Evolutionary conservation across 1,140 invertebrate species (phyloP), one percentile per base, ranked within the genome.

Genomic region (Aleiodes sp.): DNA sequence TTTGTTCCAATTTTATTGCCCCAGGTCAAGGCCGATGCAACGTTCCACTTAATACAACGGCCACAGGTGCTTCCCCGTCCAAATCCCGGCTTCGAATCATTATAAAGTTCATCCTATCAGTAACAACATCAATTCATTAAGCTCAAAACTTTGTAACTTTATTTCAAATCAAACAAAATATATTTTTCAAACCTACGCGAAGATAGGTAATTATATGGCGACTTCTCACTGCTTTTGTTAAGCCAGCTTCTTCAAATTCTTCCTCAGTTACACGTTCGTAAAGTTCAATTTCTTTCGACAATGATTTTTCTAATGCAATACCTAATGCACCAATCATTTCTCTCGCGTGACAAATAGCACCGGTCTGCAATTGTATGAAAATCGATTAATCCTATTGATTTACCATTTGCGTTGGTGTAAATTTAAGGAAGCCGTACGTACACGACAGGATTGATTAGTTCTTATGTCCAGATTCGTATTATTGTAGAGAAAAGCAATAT

Each of bases 401-500:
- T n/a, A n/a, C n/a, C n/a, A n/a, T n/a, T n/a, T n/a, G n/a, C n/a
- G n/a, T n/a, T n/a, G n/a, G n/a, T n/a, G n/a, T n/a, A n/a, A n/a
- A n/a, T n/a, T n/a, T n/a, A n/a, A n/a, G n/a, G n/a, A n/a, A n/a
- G n/a, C n/a, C n/a, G n/a, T n/a, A 31, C 19, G 14, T 43, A 39
- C 61, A 57, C 10, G 41, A 26, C 61, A 70, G 35, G 33, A 43
- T 43, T 63, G 31, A 61, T 61, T 35, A 26, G n/a, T 28, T 8
- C 37, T n/a, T 0, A 56, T 4, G 31, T 84, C 76, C 62, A 78
- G 73, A 8, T 84, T 81, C 0, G 93, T 92, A 4, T 86, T 82
- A 79, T 96, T 96, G 71, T 92, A 91, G 28, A 94, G 85, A 75
- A 94, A 93, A 12, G 93, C 93, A n/a, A 95, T 80, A 80, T 96